Evolutionary conservation across 2,888 invertebrate species (phyloP), one percentile per base, ranked within the genome.

Genomic region (Deroplatys truncata): DNA sequence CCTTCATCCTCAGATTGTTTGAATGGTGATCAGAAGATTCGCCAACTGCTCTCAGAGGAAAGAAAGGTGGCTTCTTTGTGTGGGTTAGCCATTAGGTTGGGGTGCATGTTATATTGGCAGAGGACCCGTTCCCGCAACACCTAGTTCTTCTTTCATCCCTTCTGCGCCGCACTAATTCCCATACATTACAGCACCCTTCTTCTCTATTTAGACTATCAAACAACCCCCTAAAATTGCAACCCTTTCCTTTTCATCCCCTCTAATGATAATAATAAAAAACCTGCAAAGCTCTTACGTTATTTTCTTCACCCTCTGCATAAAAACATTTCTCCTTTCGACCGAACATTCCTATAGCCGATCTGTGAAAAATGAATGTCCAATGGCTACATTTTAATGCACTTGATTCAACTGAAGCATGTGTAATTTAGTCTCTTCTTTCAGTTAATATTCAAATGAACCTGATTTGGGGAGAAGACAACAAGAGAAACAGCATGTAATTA

Each of bases 171-270:
- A 87, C 87, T 87, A 87, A 87, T 87, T 87, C 87, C 87, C 87
- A 87, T 87, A 87, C 87, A 87, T 87, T 87, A 87, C 87, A 87
- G 87, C 82, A 35, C 87, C 87, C 87, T 87, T 43, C 87, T 87
- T 43, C 83, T 87, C 83, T 87, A 87, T 87, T 87, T 87, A 87
- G 87, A 87, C 87, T 87, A 87, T 87, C 87, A 82, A 83, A 87
- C 87, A 87, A 87, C 82, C 87, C 87, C 83, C 87, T 87, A 87
- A 87, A 87, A 87, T 87, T 87, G 29, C 35, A 87, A 82, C 87
- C 87, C 87, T n/a, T 87, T 82, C 87, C 86, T 82, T 87, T 87
- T 87, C 82, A 87, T 82, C 15, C 87, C 87, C 87, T 35, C 86
- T 72, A 28, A 72, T 72, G 56, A 28, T 82, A 87, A 25, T 87